Base-by-base conservation (phyloP, 2,888 invertebrate genomes). In the Clusia tigrina region DNA sequence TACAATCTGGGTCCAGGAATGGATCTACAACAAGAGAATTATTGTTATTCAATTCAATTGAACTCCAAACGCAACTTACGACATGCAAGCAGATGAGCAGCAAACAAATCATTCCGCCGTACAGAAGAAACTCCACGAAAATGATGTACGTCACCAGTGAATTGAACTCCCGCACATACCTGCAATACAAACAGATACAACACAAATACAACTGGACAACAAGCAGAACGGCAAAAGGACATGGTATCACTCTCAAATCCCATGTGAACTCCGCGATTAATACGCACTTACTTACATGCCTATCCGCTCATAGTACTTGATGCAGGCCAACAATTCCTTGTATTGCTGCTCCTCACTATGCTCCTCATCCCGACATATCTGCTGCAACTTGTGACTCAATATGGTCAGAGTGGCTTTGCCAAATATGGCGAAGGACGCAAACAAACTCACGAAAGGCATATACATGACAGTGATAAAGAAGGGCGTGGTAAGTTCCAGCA, bases 371-470 rank as follows among this genome's bases (percentile, higher is more conserved):
- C 46, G 66, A 60, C 69, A 67, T 48, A 81, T 62, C 2, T 65
- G 54, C n/a, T 60, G 26, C 24, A 82, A 58, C 48, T 69, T 71
- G 53, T 71, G 66, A 46, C 74, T 75, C 60, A 81, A 62, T 58
- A 77, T 74, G 62, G 73, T 73, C 2, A 82, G 68, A 60, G 74
- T 68, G 6, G 75, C 71, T 32, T 71, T 74, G 23, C 76, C 79
- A 58, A 83, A 83, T 70, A 81, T 74, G 1, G 80, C 74, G 58
- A 76, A 78, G 1, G 80, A 71, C 10, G 75, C 80, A 62, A 82
- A 81, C 2, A 82, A 65, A 62, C 73, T 80, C 6, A 76, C 78
- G 62, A 80, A 81, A 2, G 81, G 79, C 78, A 81, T 79, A 26
- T 79, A 82, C 77, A 80, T 70, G 57, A 70, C 63, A 1, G 73